These are phyloP conservation scores for Muscidifurax raptorellus DNA, from an alignment of 1,140 invertebrate species.

Conservation along the genomic window DNA sequence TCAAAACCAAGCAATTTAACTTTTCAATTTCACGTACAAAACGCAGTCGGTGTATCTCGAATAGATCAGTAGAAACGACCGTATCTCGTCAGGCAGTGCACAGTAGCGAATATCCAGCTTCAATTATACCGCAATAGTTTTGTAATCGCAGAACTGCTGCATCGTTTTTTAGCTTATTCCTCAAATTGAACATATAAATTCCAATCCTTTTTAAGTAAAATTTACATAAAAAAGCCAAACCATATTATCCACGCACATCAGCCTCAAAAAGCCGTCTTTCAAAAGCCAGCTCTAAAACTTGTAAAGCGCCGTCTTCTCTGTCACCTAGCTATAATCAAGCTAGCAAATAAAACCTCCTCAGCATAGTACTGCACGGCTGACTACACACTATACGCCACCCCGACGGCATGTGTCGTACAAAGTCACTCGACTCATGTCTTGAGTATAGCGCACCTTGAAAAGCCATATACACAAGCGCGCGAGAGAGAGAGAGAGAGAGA, in stretches of 20 bases:
- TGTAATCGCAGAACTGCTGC: too few relatives aligned
- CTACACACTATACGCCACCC: background rate
- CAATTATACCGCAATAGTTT: background rate
- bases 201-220: too few relatives aligned
- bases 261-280: too few relatives aligned
- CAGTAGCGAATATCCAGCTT: background rate
- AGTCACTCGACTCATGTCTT: background rate
- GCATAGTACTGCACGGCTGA: background rate
- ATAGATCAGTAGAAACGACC: background rate
- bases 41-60: background rate
- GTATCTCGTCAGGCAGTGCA: background rate
- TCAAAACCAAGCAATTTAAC: background rate
- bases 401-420: background rate
- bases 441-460: slow-evolving; percentile 12
- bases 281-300: too few relatives aligned
- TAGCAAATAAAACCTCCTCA: background rate
- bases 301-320: background rate
- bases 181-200: too few relatives aligned
- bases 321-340: background rate
- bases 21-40: background rate
- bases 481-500: too few relatives aligned
- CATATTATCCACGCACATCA: too few relatives aligned
- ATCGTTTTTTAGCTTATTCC: too few relatives aligned
- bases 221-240: too few relatives aligned
- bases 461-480: background rate